Percentiles rank a stretch among this genome's conserved stretches.
Evolutionary conservation across 2,888 invertebrate genomes (phyloP).

Genomic region (Drosophila niveifrons): DNA sequence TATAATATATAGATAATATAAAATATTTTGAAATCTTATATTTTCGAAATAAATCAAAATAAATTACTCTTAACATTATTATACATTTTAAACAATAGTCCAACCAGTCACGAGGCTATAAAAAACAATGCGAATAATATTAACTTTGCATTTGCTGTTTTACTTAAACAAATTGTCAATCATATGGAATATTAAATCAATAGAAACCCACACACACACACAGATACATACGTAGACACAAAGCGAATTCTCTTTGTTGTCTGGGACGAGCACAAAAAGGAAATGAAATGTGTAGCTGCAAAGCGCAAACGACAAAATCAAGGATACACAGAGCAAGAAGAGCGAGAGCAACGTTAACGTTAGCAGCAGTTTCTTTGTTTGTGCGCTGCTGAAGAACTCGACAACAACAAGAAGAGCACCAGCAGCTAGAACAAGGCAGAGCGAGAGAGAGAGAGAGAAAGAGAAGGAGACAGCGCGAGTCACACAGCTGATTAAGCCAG

Average conservation of each 20-base stretch:
- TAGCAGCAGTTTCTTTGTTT: constrained; percentile 68
- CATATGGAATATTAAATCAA: constrained; percentile 43
- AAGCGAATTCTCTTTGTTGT: constrained; percentile 58
- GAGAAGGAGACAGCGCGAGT: neutral
- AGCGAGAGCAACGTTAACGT: constrained; percentile 16
- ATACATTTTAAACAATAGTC: too few species aligned
- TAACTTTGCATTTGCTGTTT: neutral
- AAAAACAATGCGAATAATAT: too few species aligned
- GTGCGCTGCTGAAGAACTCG: constrained; percentile 2
- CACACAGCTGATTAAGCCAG: constrained; percentile 65
- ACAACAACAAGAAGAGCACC: constrained; percentile 14
- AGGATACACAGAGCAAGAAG: constrained; percentile 60
- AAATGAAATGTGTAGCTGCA: constrained; percentile 42
- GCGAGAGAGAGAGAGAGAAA: neutral
- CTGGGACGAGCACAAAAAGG: constrained; percentile 59
- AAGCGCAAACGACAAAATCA: constrained; percentile 58
- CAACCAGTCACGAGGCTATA: too few species aligned
- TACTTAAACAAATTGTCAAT: constrained; percentile 36
- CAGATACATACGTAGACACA: constrained; percentile 6
- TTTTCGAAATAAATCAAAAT: too few species aligned
- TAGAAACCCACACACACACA: constrained; percentile 11
- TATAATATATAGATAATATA: too few species aligned
- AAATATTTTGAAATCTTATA: too few species aligned
- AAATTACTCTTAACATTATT: too few species aligned
- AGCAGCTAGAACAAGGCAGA: neutral